These are phyloP conservation scores for Cephus pulcher DNA, from an alignment of 2,888 invertebrate species.

Conservation along the genomic window DNA sequence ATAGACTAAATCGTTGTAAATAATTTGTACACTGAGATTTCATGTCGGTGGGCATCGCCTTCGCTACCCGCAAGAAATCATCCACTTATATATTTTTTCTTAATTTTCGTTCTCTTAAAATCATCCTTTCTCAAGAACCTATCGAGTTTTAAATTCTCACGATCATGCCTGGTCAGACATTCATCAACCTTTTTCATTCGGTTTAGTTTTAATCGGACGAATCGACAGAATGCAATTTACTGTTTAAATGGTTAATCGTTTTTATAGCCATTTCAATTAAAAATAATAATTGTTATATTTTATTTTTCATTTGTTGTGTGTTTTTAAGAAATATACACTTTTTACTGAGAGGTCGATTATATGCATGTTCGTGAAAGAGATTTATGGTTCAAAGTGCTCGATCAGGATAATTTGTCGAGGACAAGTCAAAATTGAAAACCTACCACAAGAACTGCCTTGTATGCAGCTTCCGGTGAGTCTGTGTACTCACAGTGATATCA, in stretches of 20 bases:
- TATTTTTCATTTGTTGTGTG: background rate
- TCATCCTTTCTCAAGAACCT: background rate
- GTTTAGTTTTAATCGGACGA: background rate
- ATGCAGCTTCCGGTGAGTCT: slow-evolving; percentile 50
- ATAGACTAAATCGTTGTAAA: background rate
- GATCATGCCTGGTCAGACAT: background rate
- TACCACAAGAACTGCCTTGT: slow-evolving; percentile 42
- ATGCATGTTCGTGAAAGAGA: background rate
- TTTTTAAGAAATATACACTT: background rate
- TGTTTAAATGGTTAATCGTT: background rate
- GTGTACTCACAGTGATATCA: slow-evolving; percentile 58
- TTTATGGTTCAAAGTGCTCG: background rate
- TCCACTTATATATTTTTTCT: background rate
- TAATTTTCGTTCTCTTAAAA: background rate
- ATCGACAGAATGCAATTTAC: background rate
- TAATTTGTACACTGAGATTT: background rate
- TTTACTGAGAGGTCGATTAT: background rate
- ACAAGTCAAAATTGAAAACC: background rate
- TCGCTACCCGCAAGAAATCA: background rate
- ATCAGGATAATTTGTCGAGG: background rate
- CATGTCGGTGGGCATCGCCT: background rate
- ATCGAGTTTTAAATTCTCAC: background rate
- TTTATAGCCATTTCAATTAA: background rate
- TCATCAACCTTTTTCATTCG: background rate
- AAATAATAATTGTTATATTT: background rate